These are phyloP conservation scores for Pipistrellus pygmaeus DNA, from an alignment of 2,797 vertebrate species.

Conservation along the genomic window DNA sequence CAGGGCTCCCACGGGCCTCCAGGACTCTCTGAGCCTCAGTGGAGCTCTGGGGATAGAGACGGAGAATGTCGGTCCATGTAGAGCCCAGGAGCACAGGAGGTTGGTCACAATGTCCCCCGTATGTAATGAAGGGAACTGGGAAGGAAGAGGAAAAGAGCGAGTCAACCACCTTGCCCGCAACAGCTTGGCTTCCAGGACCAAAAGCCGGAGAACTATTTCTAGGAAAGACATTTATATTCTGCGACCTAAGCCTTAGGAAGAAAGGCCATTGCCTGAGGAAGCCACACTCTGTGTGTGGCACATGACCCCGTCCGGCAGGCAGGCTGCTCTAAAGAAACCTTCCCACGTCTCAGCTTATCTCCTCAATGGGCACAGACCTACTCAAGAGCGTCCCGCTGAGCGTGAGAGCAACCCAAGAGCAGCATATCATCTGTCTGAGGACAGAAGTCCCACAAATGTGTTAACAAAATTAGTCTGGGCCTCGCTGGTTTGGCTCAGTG, in stretches of 20 bases:
- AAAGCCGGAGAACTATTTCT: background rate
- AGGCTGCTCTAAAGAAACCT: background rate
- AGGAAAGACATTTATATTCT: background rate
- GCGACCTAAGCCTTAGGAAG: background rate
- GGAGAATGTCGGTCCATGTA: background rate
- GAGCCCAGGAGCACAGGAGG: background rate
- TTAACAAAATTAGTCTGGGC: constrained; percentile 1
- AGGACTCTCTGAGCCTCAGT: background rate
- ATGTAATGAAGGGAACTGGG: background rate
- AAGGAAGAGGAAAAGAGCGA: constrained; percentile 56
- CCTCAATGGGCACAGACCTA: background rate
- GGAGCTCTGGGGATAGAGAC: background rate
- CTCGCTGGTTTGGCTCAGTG: too few relatives aligned
- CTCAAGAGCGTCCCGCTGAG: background rate
- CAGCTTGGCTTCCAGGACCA: background rate
- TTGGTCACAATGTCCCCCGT: background rate
- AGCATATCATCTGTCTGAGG: background rate
- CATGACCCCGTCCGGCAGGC: background rate
- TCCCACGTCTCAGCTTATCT: background rate
- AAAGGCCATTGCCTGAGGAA: background rate
- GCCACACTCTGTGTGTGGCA: background rate
- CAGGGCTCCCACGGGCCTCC: background rate
- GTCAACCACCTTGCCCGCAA: background rate
- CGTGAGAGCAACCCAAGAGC: background rate
- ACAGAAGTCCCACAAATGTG: constrained; percentile 31